These are phyloP conservation scores for Myrmecophaga tridactyla DNA, from an alignment of 2,113 vertebrate genomes.

Conservation along the genomic window DNA sequence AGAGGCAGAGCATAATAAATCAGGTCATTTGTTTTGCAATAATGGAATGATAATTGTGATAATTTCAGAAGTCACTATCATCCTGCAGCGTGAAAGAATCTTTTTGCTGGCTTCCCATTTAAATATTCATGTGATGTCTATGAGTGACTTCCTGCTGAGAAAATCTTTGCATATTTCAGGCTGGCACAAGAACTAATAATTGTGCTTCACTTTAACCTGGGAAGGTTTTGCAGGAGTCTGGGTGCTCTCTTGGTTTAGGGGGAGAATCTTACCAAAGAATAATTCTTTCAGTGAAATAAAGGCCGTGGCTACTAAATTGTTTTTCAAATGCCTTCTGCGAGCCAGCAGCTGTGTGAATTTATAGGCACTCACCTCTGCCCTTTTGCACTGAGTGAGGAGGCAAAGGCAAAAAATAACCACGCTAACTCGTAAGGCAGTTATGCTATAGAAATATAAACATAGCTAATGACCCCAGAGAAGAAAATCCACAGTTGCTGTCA, in stretches of 20 bases:
- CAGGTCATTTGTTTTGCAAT: constrained; percentile 78
- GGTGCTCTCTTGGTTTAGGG: neutral
- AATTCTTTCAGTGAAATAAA: constrained; percentile 63
- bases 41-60: constrained; percentile 81
- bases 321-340: constrained; percentile 65
- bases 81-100: constrained; percentile 80
- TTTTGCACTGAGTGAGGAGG: constrained; percentile 53
- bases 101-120: constrained; percentile 79
- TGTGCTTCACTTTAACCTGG: constrained; percentile 69
- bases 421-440: constrained; percentile 51
- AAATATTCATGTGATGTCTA: constrained; percentile 77
- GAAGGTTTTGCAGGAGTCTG: constrained; percentile 54
- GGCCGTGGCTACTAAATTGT: constrained; percentile 27
- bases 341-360: constrained; percentile 69
- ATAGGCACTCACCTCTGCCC: constrained; percentile 70
- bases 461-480: constrained; percentile 69
- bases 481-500: constrained; percentile 64
- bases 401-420: constrained; percentile 63
- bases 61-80: constrained; percentile 81
- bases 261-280: constrained; percentile 30
- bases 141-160: constrained; percentile 80
- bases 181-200: constrained; percentile 64
- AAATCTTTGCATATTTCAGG: constrained; percentile 74
- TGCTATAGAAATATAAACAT: constrained; percentile 47
- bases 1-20: constrained; percentile 66